Base-by-base conservation (phyloP, 1,140 invertebrate genomes). In the Tenebrio molitor region DNA sequence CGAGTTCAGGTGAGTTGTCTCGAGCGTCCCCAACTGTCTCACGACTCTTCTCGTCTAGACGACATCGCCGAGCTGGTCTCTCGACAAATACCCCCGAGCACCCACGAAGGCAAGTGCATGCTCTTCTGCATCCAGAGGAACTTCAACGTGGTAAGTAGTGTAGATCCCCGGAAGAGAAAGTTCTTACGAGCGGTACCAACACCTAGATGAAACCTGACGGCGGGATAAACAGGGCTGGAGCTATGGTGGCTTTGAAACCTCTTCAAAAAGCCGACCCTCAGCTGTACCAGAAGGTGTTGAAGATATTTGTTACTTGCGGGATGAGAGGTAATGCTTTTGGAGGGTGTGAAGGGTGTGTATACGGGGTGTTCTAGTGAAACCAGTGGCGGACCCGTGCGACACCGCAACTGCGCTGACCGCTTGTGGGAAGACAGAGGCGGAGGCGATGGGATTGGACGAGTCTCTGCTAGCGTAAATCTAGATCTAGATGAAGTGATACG, bases 51-150 rank as follows among this genome's bases (percentile, higher is more conserved):
- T n/a, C 6, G 12, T 12, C 36, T 14, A 58, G 50, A 58, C 14
- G 50, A 58, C 23, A 58, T 58, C 23, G 50, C 50, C 8, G 50
- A 58, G 23, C 8, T 58, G 8, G 6, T 58, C n/a, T 21, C 50
- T 29, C 50, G 50, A 1, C 21, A 58, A 29, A 21, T 58, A 4
- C 50, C 50, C 0, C 50, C 50, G 6, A 58, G 50, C 4, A 58
- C 50, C n/a, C 50, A 58, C 12, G 50, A 58, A 25, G 50, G 50
- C 6, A 58, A 58, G 29, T 58, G 50, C 12, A 58, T 58, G 50
- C 16, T 58, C 29, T 58, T 58, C 50, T 58, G 50, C 12, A 58
- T 58, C 7, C 50, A 58, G 12, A 58, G 12, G 14, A 25, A 58
- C 3, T 58, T 58, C 12, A 58, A 58, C 3, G n/a, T 58, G 21